Percentiles rank a stretch among this genome's conserved stretches.
These are phyloP conservation scores for Whitmania pigra DNA, from an alignment of 1,140 invertebrate genomes.

Conservation along the genomic window DNA sequence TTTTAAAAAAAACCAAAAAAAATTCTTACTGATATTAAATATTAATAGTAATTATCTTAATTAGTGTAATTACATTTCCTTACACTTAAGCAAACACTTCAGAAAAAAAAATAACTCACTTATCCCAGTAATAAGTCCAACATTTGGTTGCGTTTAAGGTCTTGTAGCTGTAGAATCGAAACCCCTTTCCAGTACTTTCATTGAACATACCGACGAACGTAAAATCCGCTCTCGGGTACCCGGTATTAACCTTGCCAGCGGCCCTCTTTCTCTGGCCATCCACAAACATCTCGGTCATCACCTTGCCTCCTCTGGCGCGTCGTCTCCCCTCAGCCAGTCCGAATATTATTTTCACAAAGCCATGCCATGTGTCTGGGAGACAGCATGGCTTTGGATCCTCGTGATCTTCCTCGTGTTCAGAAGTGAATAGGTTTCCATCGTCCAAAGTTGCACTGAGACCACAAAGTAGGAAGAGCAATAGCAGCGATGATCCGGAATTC, in stretches of 20 bases:
- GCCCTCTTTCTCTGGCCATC: conserved; percentile 6
- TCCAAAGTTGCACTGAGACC: too few relatives aligned
- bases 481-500: too few relatives aligned
- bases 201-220: background rate
- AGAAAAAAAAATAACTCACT: background rate
- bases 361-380: background rate
- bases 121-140: background rate
- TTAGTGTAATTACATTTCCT: too few relatives aligned
- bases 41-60: too few relatives aligned
- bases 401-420: background rate
- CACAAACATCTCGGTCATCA: background rate
- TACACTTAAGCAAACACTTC: too few relatives aligned
- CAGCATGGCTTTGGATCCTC: conserved; percentile 5
- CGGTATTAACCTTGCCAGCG: background rate
- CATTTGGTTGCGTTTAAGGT: background rate
- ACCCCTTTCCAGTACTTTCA: background rate
- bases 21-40: too few relatives aligned
- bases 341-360: background rate
- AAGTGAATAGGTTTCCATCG: background rate
- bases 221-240: background rate
- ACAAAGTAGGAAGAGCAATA: too few relatives aligned
- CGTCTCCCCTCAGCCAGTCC: background rate
- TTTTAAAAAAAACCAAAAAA: too few relatives aligned
- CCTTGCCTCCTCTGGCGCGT: background rate
- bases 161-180: background rate